Conservation (phyloP, 2,113 vertebrate genomes). For the Cyphomyrus plagiostoma region DNA sequence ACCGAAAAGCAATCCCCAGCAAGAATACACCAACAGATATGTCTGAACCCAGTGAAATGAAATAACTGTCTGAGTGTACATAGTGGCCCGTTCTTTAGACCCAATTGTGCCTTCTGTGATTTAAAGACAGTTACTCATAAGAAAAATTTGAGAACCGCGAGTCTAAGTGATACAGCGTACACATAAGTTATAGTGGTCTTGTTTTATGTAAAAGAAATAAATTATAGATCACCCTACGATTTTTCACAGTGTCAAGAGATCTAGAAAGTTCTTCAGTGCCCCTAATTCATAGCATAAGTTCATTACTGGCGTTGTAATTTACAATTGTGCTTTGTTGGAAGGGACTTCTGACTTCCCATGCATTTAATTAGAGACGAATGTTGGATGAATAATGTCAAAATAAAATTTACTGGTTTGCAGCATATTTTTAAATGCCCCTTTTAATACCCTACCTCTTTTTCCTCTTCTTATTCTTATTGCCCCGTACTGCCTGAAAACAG, state of each 20-base stretch:
- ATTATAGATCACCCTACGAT: background rate
- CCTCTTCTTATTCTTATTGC: background rate
- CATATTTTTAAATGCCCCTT: too few relatives aligned
- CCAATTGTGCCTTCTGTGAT: background rate
- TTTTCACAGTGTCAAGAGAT: background rate
- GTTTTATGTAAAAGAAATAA: background rate
- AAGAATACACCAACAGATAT: background rate
- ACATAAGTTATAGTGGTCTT: background rate
- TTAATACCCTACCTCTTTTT: background rate
- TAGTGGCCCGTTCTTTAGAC: background rate
- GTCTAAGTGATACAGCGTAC: background rate
- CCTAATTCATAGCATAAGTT: background rate
- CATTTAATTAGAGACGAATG: constrained; percentile 58
- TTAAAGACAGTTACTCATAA: background rate
- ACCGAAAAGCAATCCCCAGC: background rate
- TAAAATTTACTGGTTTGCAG: background rate
- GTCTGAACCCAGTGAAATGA: background rate
- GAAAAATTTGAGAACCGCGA: background rate
- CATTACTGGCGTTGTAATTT: background rate
- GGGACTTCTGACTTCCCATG: constrained; percentile 58
- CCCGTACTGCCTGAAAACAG: background rate
- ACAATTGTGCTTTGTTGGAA: constrained; percentile 53
- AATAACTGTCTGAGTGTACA: background rate
- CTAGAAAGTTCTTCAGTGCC: background rate
- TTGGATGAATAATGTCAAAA: background rate